Percentiles rank a stretch among this genome's conserved stretches.
These are phyloP conservation scores for Falco naumanni DNA, from an alignment of 2,797 vertebrate species.

Conservation along the genomic window DNA sequence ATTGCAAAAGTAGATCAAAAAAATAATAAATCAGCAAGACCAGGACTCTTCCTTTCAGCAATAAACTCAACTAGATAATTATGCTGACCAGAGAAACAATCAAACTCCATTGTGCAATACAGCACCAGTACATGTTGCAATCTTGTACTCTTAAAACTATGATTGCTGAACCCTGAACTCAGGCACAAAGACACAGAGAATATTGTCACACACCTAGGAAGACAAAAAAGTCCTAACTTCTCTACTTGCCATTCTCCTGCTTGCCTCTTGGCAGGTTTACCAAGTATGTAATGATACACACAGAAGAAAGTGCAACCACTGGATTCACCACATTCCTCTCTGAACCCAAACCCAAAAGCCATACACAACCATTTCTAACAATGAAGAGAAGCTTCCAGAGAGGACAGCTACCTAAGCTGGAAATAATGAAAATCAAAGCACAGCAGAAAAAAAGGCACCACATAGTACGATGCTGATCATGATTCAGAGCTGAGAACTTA, in stretches of 20 bases:
- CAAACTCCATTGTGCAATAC: conserved; percentile 31
- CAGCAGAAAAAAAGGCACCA: background rate
- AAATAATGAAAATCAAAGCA: background rate
- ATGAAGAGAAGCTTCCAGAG: background rate
- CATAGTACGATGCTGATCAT: background rate
- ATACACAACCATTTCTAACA: background rate
- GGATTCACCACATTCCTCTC: conserved; percentile 22
- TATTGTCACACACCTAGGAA: background rate
- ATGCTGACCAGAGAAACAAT: conserved; percentile 18
- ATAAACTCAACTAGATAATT: conserved; percentile 19
- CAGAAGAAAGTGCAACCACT: background rate
- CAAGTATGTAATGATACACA: background rate
- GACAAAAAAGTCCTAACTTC: background rate
- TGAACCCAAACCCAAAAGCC: background rate
- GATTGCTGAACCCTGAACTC: background rate
- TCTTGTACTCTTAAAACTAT: background rate
- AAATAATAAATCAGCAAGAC: background rate
- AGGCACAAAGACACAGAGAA: background rate
- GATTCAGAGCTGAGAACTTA: background rate
- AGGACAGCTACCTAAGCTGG: background rate
- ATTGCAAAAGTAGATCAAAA: conserved; percentile 21
- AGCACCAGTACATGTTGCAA: background rate
- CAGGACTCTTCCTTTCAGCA: conserved; percentile 45
- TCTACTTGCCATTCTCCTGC: background rate
- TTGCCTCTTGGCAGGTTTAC: background rate